Conservation (phyloP, 1,140 invertebrate genomes). For the Capitella teleta region DNA sequence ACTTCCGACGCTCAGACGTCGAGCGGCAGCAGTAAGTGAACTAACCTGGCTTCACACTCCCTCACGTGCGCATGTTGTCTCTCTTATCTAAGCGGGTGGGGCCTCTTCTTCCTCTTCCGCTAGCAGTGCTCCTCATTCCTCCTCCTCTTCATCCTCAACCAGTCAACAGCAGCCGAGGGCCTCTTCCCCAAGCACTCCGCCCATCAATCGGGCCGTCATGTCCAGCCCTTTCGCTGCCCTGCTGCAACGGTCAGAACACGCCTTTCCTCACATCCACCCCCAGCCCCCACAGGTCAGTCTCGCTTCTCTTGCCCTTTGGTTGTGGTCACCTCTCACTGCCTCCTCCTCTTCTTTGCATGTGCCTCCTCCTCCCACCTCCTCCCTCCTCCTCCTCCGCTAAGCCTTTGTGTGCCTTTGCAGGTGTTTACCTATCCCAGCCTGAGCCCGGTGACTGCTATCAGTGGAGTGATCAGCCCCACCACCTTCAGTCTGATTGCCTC, state of each 20-base stretch:
- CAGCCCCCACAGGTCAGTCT: slow-evolving; percentile 71
- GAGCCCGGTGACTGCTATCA: slow-evolving; percentile 51
- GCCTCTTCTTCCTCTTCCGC: no score
- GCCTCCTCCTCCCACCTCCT: no score
- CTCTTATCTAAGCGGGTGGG: not conserved
- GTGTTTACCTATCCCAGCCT: slow-evolving; percentile 77
- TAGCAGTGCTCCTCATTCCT: no score
- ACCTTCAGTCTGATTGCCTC: slow-evolving; percentile 79
- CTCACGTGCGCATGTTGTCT: not conserved
- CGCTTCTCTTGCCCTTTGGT: not conserved
- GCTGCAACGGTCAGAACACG: slow-evolving; percentile 55
- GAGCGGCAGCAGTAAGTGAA: not conserved
- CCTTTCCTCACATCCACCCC: slow-evolving; percentile 79
- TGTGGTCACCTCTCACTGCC: not conserved
- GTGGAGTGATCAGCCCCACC: slow-evolving; percentile 77
- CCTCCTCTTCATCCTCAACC: no score
- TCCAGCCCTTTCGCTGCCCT: slow-evolving; percentile 45
- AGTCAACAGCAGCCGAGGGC: no score
- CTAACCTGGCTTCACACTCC: not conserved
- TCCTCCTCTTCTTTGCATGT: not conserved
- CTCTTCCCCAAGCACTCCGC: slow-evolving; percentile 30
- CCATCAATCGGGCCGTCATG: slow-evolving; percentile 43
- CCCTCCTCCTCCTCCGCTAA: no score
- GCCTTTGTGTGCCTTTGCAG: no score
- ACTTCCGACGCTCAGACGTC: slow-evolving; percentile 29